Evolutionary conservation across 1,140 invertebrate species (phyloP).

Genomic region (Drosophila ficusphila): DNA sequence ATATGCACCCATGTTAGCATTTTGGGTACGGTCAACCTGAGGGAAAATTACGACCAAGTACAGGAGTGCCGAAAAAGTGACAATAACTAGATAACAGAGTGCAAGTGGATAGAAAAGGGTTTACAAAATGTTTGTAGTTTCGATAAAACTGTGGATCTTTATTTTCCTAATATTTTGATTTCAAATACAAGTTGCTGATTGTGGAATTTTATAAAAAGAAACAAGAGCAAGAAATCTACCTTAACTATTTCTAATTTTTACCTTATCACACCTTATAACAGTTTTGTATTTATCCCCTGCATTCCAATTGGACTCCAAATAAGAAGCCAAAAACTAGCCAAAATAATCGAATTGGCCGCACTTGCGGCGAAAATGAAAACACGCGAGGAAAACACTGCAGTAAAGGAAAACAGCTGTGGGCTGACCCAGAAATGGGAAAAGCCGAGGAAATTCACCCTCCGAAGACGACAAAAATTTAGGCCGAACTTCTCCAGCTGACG

Average conservation of each 20-base stretch:
- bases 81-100: slow-evolving; percentile 6
- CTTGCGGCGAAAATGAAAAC: slow-evolving; percentile 27
- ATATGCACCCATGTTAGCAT: slow-evolving; percentile 3
- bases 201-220: too few relatives aligned
- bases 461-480: not conserved
- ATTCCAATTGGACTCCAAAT: not conserved
- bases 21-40: not conserved
- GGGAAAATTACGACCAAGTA: not conserved
- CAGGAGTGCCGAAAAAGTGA: not conserved
- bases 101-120: not conserved
- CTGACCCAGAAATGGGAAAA: slow-evolving; percentile 33
- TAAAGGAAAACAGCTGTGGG: slow-evolving; percentile 14
- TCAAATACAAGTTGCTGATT: too few relatives aligned
- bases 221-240: too few relatives aligned
- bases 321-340: not conserved
- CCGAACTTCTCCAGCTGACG: slow-evolving; percentile 7
- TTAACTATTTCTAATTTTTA: too few relatives aligned
- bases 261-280: too few relatives aligned
- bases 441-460: not conserved
- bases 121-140: too few relatives aligned
- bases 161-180: too few relatives aligned
- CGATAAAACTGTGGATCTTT: too few relatives aligned
- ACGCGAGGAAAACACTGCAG: slow-evolving; percentile 33
- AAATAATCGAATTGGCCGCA: slow-evolving; percentile 3
- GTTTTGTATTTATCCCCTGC: not conserved